phyloP scores from a whole-genome alignment of 2,113 vertebrate genomes.

The Neotragus moschatus region DNA sequence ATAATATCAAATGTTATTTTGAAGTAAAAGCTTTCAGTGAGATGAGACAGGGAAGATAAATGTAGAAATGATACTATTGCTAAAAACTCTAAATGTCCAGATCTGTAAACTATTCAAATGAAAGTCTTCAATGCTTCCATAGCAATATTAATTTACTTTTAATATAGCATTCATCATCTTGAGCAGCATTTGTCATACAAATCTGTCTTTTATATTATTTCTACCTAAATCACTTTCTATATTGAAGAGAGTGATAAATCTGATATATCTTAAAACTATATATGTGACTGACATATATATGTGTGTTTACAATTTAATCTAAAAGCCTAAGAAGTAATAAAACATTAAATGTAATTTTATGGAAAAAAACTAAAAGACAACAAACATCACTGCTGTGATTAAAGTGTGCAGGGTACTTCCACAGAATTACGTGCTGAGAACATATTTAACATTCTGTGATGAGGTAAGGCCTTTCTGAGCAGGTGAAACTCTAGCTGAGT shows the following conservation, averaged over 20 bases:
- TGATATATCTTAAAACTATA: neutral
- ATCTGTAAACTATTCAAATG: neutral
- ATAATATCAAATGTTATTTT: constrained; percentile 31
- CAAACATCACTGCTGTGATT: neutral
- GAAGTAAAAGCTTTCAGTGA: neutral
- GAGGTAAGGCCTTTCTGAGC: neutral
- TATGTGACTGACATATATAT: neutral
- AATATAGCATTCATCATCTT: constrained; percentile 13
- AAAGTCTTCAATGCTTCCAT: constrained; percentile 1
- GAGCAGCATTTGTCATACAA: constrained; percentile 9
- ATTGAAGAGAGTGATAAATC: neutral
- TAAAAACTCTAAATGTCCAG: neutral
- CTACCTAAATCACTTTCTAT: neutral
- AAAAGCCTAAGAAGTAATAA: neutral
- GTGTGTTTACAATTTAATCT: neutral
- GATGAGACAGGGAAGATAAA: neutral
- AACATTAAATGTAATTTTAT: neutral
- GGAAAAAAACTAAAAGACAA: neutral
- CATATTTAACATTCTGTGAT: neutral
- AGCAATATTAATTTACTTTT: neutral
- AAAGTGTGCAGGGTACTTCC: neutral
- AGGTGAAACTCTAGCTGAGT: neutral
- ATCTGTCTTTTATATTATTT: neutral
- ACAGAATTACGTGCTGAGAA: neutral
- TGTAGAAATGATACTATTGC: neutral